Conservation (phyloP, 2,797 vertebrate species). For the Esox masquinongy region DNA sequence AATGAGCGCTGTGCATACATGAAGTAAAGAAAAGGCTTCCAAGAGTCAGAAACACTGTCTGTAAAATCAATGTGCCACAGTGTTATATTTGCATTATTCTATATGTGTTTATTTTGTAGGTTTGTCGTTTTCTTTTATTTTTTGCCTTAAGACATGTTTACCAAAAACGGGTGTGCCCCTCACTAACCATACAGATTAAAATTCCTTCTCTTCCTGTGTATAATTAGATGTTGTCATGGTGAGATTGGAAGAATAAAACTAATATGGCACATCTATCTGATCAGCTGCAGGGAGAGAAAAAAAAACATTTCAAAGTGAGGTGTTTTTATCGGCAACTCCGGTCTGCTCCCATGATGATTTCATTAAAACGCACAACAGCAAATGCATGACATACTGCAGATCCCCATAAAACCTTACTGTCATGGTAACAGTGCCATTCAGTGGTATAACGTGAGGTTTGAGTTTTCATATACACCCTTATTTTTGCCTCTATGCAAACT, state of each 20-base stretch:
- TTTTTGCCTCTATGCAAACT: neutral
- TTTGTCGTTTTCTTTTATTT: neutral
- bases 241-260: neutral
- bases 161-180: neutral
- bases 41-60: neutral
- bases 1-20: neutral
- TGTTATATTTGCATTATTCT: constrained; percentile 8
- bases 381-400: too few relatives aligned
- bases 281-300: too few relatives aligned
- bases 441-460: too few relatives aligned
- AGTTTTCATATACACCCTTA: neutral
- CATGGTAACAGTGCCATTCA: neutral
- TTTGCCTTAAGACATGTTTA: neutral
- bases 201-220: neutral
- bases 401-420: neutral
- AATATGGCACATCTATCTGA: neutral
- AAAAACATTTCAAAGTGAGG: too few relatives aligned
- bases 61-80: constrained; percentile 13
- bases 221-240: constrained; percentile 23
- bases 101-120: neutral
- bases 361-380: neutral
- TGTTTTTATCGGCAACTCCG: too few relatives aligned
- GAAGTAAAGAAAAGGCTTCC: neutral
- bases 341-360: too few relatives aligned
- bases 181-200: constrained; percentile 13